Base-by-base conservation (phyloP, 2,113 vertebrate species). In the Mobula hypostoma region DNA sequence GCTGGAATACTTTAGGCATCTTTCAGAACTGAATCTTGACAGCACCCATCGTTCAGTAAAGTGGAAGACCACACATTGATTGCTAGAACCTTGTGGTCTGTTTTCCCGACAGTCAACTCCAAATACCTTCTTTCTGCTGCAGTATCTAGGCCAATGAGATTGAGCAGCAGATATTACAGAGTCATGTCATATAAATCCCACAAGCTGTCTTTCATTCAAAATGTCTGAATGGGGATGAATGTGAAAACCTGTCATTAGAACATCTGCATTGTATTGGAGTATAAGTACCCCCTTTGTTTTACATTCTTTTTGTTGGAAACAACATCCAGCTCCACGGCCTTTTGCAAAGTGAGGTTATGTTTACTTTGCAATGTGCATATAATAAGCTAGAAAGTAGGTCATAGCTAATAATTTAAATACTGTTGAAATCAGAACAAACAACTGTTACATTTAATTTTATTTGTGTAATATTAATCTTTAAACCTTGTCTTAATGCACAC, bases 241-340 rank as follows among this genome's bases (percentile, higher is more conserved):
- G 83, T 88, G 58, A 88, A 88, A 63, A 88, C 83, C 83, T 88
- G 83, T 88, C 61, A 63, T 63, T 88, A 63, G 61, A 56, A 88
- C 58, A 63, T 88, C 56, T 61, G 56, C 58, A 29, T 58, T 88
- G 27, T 61, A 88, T 88, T 58, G 61, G 61, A 88, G 58, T 88
- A 63, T 61, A 90, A 68, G 29, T 32, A 66, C 61, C 32, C 68
- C 27, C 63, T 90, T 90, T 66, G 85, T 90, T 90, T 90, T 32
- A 32, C 61, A 68, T 68, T 32, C 61, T 68, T 90, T 90, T 61
- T 66, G 85, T 90, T 66, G 85, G 61, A 90, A 90, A n/a, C 27
- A 66, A n/a, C 61, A 68, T 90, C 61, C 61, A 66, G 61, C 61
- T 90, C 6, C 2, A 15, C 12, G 61, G 61, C 29, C 66, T 68